These are phyloP conservation scores for Dasypus novemcinctus DNA, from an alignment of 2,113 vertebrate species.

Conservation along the genomic window DNA sequence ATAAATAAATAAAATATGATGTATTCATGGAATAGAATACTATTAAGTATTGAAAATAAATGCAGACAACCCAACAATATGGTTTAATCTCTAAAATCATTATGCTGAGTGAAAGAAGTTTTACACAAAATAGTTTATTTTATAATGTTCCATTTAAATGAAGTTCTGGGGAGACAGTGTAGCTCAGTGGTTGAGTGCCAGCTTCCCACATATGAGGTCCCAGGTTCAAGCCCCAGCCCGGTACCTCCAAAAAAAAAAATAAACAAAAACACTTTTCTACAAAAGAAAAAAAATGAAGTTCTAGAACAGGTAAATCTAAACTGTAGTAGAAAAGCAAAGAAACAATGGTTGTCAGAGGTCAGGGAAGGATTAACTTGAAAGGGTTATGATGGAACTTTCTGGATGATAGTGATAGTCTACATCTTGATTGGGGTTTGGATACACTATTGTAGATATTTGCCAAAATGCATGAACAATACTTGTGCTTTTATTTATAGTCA, in stretches of 20 bases:
- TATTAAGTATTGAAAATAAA: not conserved
- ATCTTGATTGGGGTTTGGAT: not conserved
- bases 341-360: not conserved
- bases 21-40: not conserved
- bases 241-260: too few relatives aligned
- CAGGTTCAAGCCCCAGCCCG: too few relatives aligned
- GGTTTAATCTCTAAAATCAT: not conserved
- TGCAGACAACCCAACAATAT: not conserved
- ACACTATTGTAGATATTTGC: not conserved
- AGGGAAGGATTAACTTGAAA: not conserved
- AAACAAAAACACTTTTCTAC: too few relatives aligned
- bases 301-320: not conserved
- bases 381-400: not conserved
- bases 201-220: too few relatives aligned
- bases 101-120: not conserved
- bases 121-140: not conserved
- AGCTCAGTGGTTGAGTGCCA: too few relatives aligned
- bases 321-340: not conserved
- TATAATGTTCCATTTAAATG: not conserved
- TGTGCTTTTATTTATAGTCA: not conserved
- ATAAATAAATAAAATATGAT: not conserved
- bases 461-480: not conserved
- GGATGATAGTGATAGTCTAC: not conserved
- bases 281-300: not conserved
- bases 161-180: not conserved